Percentiles rank a stretch among this genome's conserved stretches.
phyloP scores from a whole-genome alignment of 2,888 invertebrate genomes.

The Diarsia rubi region DNA sequence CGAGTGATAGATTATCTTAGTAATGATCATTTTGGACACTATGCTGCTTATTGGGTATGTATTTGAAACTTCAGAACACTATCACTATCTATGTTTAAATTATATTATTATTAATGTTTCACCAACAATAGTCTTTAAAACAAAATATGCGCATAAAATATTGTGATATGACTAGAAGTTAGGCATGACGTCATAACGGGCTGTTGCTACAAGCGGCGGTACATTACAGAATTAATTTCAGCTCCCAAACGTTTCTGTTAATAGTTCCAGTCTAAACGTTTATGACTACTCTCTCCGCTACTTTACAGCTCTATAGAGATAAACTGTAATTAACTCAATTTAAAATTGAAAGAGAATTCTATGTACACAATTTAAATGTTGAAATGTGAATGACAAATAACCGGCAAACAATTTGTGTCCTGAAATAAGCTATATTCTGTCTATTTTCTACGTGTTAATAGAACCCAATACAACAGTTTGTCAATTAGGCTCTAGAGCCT shows the following conservation, averaged over 20 bases:
- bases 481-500: too few species aligned
- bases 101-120: neutral
- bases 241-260: conserved; percentile 26
- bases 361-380: neutral
- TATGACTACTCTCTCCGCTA: conserved; percentile 28
- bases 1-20: neutral
- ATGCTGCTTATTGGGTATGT: neutral
- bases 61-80: neutral
- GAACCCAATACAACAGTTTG: too few species aligned
- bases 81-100: neutral
- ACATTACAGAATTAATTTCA: conserved; percentile 55
- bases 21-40: neutral
- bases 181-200: conserved; percentile 38
- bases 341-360: neutral
- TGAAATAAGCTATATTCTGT: neutral
- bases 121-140: neutral
- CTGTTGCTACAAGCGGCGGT: conserved; percentile 33
- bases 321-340: conserved; percentile 34
- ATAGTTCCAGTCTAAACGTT: conserved; percentile 38
- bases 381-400: neutral
- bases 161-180: conserved; percentile 16
- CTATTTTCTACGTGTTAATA: neutral
- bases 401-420: neutral
- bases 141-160: neutral
- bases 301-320: conserved; percentile 8